A percentile compares a stretch with the other conserved stretches of the same genome.
Conservation (phyloP, 2,113 vertebrate species). For the Eurystomus gularis region DNA sequence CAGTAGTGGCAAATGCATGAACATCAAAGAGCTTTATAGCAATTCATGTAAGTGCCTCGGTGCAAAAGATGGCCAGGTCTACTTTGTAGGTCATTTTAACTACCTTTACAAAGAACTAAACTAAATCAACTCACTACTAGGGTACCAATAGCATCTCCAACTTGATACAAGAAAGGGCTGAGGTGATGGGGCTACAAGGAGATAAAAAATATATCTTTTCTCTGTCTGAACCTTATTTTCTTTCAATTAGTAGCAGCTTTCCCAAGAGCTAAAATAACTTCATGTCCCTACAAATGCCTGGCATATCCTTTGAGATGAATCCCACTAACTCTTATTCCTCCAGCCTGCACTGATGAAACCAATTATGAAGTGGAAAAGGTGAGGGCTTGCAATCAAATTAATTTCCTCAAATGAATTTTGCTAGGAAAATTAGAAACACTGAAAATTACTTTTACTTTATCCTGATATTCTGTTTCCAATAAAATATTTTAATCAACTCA, state of each 20-base stretch:
- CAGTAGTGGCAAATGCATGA: not conserved
- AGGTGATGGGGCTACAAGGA: not conserved
- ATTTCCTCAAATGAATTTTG: not conserved
- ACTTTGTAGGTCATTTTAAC: not conserved
- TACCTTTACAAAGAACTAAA: not conserved
- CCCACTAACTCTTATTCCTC: not conserved
- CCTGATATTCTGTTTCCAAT: not conserved
- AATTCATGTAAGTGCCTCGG: not conserved
- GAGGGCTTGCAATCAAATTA: not conserved
- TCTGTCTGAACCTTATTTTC: not conserved
- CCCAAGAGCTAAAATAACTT: not conserved
- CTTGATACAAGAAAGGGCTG: not conserved
- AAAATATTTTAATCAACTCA: not conserved
- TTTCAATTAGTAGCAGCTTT: not conserved
- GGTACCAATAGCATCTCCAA: not conserved
- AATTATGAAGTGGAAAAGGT: not conserved
- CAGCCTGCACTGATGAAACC: not conserved
- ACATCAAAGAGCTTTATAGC: not conserved
- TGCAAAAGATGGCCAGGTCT: not conserved
- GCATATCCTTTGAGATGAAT: not conserved
- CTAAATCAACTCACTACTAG: not conserved
- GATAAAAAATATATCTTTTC: not conserved
- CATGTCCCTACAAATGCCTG: not conserved
- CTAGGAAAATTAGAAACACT: not conserved
- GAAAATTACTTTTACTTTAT: not conserved